These are phyloP conservation scores for Isoperla grammatica DNA, from an alignment of 2,888 invertebrate genomes.

Conservation along the genomic window DNA sequence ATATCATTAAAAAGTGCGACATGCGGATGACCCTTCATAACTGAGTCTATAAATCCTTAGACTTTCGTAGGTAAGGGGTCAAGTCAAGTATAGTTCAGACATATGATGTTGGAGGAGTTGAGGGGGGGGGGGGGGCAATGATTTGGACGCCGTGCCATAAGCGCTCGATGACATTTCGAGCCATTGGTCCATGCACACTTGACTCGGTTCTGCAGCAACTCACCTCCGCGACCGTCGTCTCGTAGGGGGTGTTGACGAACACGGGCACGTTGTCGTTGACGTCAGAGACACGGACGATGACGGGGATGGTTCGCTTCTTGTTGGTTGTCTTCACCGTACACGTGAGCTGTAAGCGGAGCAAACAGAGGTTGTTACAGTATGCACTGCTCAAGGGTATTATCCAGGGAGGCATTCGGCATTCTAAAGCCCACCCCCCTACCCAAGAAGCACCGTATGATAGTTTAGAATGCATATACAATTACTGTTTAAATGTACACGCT, in stretches of 20 bases:
- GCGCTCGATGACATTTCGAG: too few species aligned
- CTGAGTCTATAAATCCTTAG: too few species aligned
- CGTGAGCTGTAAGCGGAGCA: constrained; percentile 58
- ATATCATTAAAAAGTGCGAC: too few species aligned
- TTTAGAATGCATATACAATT: neutral
- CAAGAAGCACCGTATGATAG: neutral
- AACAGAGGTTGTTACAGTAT: constrained; percentile 3
- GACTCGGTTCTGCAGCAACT: constrained; percentile 39
- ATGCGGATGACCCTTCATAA: too few species aligned
- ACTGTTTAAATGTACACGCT: too few species aligned
- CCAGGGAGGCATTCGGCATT: neutral
- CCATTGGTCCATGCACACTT: too few species aligned
- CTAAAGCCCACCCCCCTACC: neutral
- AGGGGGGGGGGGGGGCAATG: too few species aligned
- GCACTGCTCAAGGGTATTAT: neutral
- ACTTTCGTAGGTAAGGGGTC: too few species aligned
- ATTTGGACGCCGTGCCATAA: too few species aligned
- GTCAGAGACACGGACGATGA: constrained; percentile 84
- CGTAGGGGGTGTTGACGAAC: constrained; percentile 78
- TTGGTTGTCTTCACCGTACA: constrained; percentile 75
- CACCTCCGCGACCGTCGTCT: constrained; percentile 81
- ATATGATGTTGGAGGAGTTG: too few species aligned
- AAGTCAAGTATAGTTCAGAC: too few species aligned
- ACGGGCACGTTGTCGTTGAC: constrained; percentile 85
- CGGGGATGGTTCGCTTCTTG: constrained; percentile 78